A percentile compares a stretch with the other conserved stretches of the same genome.
These are phyloP conservation scores for Podotricha telesiphe DNA, from an alignment of 2,888 invertebrate species.

Conservation along the genomic window DNA sequence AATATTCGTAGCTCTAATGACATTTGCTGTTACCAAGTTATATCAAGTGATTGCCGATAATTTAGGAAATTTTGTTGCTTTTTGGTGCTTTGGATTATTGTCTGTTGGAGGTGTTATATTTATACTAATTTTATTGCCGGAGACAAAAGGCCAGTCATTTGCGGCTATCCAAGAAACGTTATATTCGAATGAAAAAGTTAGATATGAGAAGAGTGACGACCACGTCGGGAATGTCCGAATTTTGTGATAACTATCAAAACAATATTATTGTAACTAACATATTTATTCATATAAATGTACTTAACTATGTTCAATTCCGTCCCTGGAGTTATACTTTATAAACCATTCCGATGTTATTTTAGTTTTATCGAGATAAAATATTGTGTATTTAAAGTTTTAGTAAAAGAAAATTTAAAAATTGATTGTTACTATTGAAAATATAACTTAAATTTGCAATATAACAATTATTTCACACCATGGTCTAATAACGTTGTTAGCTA, in stretches of 20 bases:
- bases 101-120: conserved; percentile 81
- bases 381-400: background rate
- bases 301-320: conserved; percentile 42
- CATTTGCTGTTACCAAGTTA: conserved; percentile 83
- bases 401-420: background rate
- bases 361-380: background rate
- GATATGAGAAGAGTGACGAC: conserved; percentile 67
- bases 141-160: conserved; percentile 85
- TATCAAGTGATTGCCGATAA: conserved; percentile 81
- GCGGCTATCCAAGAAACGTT: conserved; percentile 82
- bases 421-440: background rate
- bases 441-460: background rate
- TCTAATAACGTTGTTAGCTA: conserved; percentile 1
- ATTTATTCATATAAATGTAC: conserved; percentile 36
- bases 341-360: conserved; percentile 10
- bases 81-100: conserved; percentile 80
- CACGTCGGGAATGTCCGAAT: conserved; percentile 67
- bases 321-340: conserved; percentile 13
- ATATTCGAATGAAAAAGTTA: conserved; percentile 66
- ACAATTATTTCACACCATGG: background rate
- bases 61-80: conserved; percentile 80
- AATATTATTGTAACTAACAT: background rate
- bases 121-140: conserved; percentile 80
- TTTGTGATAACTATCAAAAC: conserved; percentile 31
- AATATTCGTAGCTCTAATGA: conserved; percentile 83